Conservation (phyloP, 2,888 invertebrate species). For the Proisotoma minuta region DNA sequence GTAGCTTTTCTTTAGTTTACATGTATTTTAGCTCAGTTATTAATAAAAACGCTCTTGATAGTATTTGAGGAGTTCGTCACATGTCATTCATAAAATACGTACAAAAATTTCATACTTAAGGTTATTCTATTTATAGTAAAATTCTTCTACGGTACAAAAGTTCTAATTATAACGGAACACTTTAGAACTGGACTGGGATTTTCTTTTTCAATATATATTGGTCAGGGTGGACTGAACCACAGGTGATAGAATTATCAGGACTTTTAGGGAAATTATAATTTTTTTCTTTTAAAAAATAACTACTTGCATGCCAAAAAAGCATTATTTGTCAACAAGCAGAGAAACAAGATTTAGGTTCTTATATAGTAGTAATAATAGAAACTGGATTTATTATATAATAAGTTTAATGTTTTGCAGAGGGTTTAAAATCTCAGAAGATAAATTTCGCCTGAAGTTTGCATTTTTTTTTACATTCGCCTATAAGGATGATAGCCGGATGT, state of each 20-base stretch:
- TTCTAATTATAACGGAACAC: constrained; percentile 8
- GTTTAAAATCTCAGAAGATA: too few relatives aligned
- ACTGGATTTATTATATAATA: too few relatives aligned
- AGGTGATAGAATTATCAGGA: not conserved
- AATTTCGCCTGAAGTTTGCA: too few relatives aligned
- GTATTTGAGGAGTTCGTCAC: constrained; percentile 6
- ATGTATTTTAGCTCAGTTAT: constrained; percentile 12
- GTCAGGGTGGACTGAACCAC: constrained; percentile 4
- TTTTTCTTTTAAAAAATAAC: too few relatives aligned
- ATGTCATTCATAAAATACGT: constrained; percentile 17
- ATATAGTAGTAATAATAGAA: too few relatives aligned
- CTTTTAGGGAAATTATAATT: not conserved
- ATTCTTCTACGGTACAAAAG: constrained; percentile 4
- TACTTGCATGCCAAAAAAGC: constrained; percentile 4
- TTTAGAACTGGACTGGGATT: constrained; percentile 15
- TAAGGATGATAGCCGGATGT: constrained; percentile 56
- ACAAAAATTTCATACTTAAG: constrained; percentile 11
- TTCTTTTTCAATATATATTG: not conserved
- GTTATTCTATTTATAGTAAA: constrained; percentile 8
- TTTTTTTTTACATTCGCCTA: constrained; percentile 52
- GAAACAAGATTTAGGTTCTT: too few relatives aligned
- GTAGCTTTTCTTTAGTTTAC: too few relatives aligned
- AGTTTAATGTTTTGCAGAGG: too few relatives aligned
- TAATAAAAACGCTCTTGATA: constrained; percentile 4
- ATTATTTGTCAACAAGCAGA: too few relatives aligned